Conservation (phyloP, 2,888 invertebrate species). For the Oeneis ivallda region DNA sequence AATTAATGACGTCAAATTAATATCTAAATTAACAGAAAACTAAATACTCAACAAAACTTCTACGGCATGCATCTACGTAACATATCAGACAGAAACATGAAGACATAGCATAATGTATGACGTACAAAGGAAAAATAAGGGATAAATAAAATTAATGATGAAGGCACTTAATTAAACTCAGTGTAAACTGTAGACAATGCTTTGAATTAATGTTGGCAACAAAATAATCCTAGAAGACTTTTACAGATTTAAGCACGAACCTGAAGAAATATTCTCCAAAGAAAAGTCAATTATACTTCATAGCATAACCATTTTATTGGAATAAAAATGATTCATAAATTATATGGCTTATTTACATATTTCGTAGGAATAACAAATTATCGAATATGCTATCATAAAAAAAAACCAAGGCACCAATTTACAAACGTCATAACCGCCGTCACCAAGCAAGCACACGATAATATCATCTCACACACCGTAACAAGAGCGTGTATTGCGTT, state of each 20-base stretch:
- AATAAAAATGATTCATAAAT: not conserved
- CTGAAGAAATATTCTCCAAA: not conserved
- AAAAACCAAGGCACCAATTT: not conserved
- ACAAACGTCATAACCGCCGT: constrained; percentile 12
- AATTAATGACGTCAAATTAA: constrained; percentile 10
- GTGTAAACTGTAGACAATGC: not conserved
- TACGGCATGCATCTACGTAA: constrained; percentile 17
- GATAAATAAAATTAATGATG: constrained; percentile 6
- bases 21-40: constrained; percentile 15
- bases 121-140: not conserved
- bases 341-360: not conserved
- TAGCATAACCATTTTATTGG: not conserved
- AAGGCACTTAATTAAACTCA: constrained; percentile 8
- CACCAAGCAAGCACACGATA: constrained; percentile 29
- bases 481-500: constrained; percentile 10
- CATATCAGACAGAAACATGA: constrained; percentile 11
- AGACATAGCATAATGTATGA: constrained; percentile 10
- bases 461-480: constrained; percentile 22
- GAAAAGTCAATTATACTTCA: not conserved
- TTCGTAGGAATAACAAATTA: not conserved
- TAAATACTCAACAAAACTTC: constrained; percentile 13
- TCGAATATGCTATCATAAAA: not conserved
- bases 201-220: constrained; percentile 4
- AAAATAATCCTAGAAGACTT: not conserved
- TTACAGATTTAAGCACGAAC: not conserved